These are phyloP conservation scores for Cacoxenus indagator DNA, from an alignment of 2,888 invertebrate species.

Conservation along the genomic window DNA sequence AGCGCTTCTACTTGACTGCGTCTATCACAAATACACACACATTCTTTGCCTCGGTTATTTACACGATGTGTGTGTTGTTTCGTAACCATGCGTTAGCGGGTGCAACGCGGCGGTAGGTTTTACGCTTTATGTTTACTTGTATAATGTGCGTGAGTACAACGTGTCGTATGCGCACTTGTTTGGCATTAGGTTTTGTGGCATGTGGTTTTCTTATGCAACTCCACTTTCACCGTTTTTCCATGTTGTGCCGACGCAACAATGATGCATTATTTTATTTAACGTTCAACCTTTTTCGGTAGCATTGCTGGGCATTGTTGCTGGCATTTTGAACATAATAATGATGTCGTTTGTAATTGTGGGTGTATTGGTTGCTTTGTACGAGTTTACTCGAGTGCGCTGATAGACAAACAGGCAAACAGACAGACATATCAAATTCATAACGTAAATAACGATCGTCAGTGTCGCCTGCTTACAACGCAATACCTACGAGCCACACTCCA, in stretches of 20 bases:
- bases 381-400: not conserved
- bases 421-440: conserved; percentile 10
- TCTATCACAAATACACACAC: not conserved
- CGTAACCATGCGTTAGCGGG: conserved; percentile 39
- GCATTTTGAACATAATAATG: not conserved
- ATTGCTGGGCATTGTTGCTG: not conserved
- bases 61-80: conserved; percentile 57
- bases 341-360: conserved; percentile 15
- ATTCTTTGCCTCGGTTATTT: conserved; percentile 38
- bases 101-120: conserved; percentile 1
- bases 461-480: not conserved
- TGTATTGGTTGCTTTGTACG: conserved; percentile 25
- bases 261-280: conserved; percentile 13
- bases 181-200: conserved; percentile 44
- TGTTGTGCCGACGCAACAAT: not conserved
- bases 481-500: not conserved
- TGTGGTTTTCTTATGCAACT: conserved; percentile 20
- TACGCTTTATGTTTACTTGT: conserved; percentile 15
- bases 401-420: not conserved
- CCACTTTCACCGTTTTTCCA: not conserved
- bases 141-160: conserved; percentile 41
- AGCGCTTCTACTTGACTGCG: not conserved
- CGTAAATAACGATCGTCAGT: conserved; percentile 5
- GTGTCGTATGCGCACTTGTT: conserved; percentile 59
- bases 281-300: not conserved